A percentile compares a stretch with the other conserved stretches of the same genome.
These are phyloP conservation scores for Epizoanthus scotinus DNA, from an alignment of 92 coral and sea anemone species.

Conservation along the genomic window DNA sequence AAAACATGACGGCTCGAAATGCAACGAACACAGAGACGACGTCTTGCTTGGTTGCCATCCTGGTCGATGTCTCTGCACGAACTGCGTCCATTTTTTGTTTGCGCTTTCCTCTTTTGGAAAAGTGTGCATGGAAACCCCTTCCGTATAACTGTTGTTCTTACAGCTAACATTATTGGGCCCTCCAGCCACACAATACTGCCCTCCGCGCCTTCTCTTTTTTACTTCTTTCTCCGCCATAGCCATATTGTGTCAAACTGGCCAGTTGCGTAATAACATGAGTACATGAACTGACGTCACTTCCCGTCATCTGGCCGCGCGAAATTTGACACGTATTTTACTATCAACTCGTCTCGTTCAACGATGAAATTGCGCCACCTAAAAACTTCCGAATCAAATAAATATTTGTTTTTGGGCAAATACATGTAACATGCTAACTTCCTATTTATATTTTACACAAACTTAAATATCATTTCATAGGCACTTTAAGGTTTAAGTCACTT, in stretches of 20 bases:
- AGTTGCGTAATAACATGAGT: background rate
- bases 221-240: background rate
- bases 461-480: no score
- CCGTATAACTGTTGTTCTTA: constrained; percentile 37
- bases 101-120: constrained; percentile 35
- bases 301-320: background rate
- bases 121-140: constrained; percentile 49
- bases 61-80: constrained; percentile 47
- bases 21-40: constrained; percentile 50
- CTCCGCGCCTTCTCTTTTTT: constrained; percentile 22
- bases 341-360: no score
- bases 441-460: no score
- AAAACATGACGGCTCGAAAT: constrained; percentile 21
- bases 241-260: background rate
- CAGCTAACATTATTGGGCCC: constrained; percentile 56
- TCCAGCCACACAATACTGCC: constrained; percentile 71
- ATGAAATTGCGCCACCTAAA: no score
- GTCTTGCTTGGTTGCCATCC: constrained; percentile 32
- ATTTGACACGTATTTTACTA: background rate
- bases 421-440: no score
- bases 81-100: constrained; percentile 42
- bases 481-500: no score
- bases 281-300: background rate
- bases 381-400: no score
- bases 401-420: no score